phyloP scores from a whole-genome alignment of 2,113 vertebrate genomes.

The Paralichthys olivaceus region DNA sequence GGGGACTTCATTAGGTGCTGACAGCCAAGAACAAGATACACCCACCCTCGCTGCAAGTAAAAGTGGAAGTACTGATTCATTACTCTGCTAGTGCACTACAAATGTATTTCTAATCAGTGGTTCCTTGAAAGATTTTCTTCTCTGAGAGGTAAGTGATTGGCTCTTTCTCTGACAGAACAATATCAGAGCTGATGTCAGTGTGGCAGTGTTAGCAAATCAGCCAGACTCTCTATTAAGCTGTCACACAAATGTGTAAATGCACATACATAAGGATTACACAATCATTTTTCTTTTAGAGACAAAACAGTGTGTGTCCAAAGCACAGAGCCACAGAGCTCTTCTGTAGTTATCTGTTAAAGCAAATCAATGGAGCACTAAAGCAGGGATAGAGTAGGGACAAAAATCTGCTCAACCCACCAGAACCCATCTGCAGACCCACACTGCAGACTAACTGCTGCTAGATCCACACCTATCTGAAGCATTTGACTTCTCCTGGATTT shows the following conservation, averaged over 20 bases:
- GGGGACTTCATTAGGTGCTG: slow-evolving; percentile 57
- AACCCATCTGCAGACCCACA: no score
- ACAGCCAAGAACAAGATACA: slow-evolving; percentile 21
- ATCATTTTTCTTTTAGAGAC: no score
- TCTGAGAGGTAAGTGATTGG: slow-evolving; percentile 24
- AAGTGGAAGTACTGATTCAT: slow-evolving; percentile 37
- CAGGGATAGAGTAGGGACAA: no score
- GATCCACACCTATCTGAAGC: no score
- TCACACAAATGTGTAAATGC: neutral
- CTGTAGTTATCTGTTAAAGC: no score
- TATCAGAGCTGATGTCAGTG: neutral
- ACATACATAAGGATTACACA: neutral
- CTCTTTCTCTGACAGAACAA: slow-evolving; percentile 24
- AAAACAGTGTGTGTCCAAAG: no score
- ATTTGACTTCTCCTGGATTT: no score
- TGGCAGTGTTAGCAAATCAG: neutral
- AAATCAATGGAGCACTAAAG: no score
- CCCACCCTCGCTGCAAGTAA: neutral
- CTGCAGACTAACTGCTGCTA: no score
- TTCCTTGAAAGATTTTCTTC: slow-evolving; percentile 14
- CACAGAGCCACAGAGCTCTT: no score
- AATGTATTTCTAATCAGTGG: slow-evolving; percentile 44
- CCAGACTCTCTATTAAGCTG: neutral
- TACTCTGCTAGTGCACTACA: slow-evolving; percentile 20
- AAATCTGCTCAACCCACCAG: no score